phyloP scores from a whole-genome alignment of 2,888 invertebrate genomes.

The Nemotelus pantherinus region DNA sequence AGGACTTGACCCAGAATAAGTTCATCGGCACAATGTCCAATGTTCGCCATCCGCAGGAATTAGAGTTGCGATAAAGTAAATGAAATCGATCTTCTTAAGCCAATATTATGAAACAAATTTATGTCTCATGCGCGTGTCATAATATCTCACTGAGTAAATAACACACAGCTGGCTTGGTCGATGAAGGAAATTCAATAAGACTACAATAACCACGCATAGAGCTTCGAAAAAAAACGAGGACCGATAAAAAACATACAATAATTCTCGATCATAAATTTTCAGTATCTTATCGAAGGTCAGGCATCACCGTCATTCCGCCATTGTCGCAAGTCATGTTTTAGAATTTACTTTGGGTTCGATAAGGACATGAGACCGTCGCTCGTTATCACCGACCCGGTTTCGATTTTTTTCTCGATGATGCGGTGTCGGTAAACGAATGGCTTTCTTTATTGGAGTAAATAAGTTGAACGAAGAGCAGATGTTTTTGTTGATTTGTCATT shows the following conservation, averaged over 20 bases:
- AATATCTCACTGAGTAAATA: constrained; percentile 17
- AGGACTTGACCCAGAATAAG: no score
- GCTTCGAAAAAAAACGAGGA: not conserved
- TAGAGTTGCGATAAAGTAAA: no score
- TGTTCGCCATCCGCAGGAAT: no score
- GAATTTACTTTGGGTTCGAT: constrained; percentile 27
- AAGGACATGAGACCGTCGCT: not conserved
- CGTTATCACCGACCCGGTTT: constrained; percentile 1
- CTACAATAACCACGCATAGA: not conserved
- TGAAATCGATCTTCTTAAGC: no score
- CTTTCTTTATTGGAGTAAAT: constrained; percentile 29
- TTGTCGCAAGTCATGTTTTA: constrained; percentile 42
- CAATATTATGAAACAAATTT: not conserved
- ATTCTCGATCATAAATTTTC: constrained; percentile 37
- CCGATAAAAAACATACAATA: constrained; percentile 4
- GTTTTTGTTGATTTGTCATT: constrained; percentile 28
- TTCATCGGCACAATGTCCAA: no score
- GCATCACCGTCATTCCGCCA: constrained; percentile 36
- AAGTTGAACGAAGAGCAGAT: constrained; percentile 36
- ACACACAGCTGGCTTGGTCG: no score
- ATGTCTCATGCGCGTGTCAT: constrained; percentile 37
- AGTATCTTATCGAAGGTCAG: constrained; percentile 42
- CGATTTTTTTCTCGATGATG: not conserved
- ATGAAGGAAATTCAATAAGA: no score
- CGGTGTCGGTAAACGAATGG: constrained; percentile 9